Evolutionary conservation across 2,113 vertebrate species (phyloP).

Genomic region (Athene noctua): DNA sequence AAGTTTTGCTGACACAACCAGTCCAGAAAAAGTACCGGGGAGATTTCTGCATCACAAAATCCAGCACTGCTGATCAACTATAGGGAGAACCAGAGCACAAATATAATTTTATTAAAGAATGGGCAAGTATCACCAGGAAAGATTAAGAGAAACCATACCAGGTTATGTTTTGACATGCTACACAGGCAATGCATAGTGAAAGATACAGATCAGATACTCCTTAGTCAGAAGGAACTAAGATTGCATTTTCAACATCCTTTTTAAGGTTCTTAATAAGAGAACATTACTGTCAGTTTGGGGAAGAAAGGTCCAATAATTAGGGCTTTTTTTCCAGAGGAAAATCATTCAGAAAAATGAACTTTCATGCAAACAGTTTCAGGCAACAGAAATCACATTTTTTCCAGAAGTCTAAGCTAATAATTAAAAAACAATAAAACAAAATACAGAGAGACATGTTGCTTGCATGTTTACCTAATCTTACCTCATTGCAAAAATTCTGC

Average conservation of each 20-base stretch:
- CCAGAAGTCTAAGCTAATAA: not conserved
- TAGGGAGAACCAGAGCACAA: not conserved
- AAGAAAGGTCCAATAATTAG: not conserved
- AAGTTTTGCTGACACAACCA: not conserved
- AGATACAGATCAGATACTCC: not conserved
- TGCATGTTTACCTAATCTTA: not conserved
- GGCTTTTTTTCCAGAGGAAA: not conserved
- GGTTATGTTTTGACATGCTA: not conserved
- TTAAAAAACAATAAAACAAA: not conserved
- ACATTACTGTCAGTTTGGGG: not conserved
- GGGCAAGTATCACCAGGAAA: not conserved
- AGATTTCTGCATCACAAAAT: not conserved
- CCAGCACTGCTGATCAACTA: not conserved
- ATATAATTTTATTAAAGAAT: not conserved
- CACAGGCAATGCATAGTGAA: too few relatives aligned
- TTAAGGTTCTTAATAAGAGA: not conserved
- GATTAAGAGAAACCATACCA: not conserved
- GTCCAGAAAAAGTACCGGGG: not conserved
- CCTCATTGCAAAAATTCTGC: not conserved
- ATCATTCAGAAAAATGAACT: not conserved
- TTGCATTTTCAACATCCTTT: not conserved
- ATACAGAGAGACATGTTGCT: accelerated
- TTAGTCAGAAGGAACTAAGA: not conserved
- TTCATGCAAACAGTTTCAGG: not conserved
- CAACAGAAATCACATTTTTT: not conserved